Evolutionary conservation across 1,140 invertebrate genomes (phyloP), one percentile per base, ranked within the genome.

Genomic region (Drosophila subpulchrella): DNA sequence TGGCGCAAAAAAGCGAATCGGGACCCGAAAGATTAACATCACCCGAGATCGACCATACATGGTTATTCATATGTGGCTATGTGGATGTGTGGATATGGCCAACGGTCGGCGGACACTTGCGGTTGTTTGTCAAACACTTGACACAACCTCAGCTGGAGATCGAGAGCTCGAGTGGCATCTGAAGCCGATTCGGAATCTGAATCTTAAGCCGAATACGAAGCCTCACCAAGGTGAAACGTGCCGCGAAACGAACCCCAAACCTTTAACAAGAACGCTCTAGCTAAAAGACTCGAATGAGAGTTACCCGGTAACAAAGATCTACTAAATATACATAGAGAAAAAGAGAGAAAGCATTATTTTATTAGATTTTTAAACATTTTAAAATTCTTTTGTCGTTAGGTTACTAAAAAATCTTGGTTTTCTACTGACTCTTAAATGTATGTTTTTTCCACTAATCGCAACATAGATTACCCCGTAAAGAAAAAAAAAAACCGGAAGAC

Each of bases 121-220:
- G 63, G 67, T 44, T 65, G 63, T 68, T 82, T 88, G 82, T 88
- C 82, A 88, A 88, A 78, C 83, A 85, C 78, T 86, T 82, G 78
- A 81, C 68, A 58, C 68, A 56, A 61, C 42, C 65, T 17, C 77
- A 61, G 77, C 60, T 47, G 42, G 57, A 55, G 62, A 54, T 55
- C 50, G 36, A 60, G 47, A 44, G 60, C 46, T 34, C 48, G 39
- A 30, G 63, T 47, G 56, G 44, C 57, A 34, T 51, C 48, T 50
- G 27, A 50, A 50, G 46, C 46, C 15, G 42, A 59, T 3, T 34
- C 39, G 12, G 27, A 44, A 63, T 20, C 48, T 13, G 24, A 62
- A 56, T 38, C 58, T 39, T n/a, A 34, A 32, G 7, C 41, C 41
- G 39, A 5, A 27, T 17, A n/a, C 32, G 27, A 34, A 56, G 51